Evolutionary conservation across 2,888 invertebrate genomes (phyloP), one percentile per base, ranked within the genome.

Genomic region (Drosophila rellima): DNA sequence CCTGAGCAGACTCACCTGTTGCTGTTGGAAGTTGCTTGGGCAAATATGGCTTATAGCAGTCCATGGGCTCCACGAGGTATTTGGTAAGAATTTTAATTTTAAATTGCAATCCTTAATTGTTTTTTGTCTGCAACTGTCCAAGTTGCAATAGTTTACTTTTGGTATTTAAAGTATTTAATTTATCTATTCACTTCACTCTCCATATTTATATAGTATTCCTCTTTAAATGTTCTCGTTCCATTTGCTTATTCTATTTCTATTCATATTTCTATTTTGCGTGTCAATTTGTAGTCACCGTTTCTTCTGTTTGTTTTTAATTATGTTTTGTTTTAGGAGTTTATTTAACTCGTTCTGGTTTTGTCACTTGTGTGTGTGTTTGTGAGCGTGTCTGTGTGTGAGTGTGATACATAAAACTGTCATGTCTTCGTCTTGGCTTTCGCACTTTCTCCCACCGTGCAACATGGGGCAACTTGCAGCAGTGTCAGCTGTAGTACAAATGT

Each of bases 401-500:
- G 55, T 44, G 18, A 54, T 42, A 18, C 17, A 75, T 77, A 63
- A 76, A 71, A 56, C 72, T 76, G 77, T 60, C 76, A 75, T 45
- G 66, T 48, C 54, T 61, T 55, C 29, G 63, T 52, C 51, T 62
- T 39, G 52, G 47, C 39, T 35, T 47, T 56, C 52, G 37, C 64
- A 52, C 72, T 64, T 69, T 55, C 48, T 17, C 47, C 40, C 40
- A 39, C 56, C 51, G 50, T 37, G 57, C 73, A 66, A 70, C 74
- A 80, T 80, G 80, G 23, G 54, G 66, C 63, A 66, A 39, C 37
- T 29, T 33, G 70, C 68, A 56, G 74, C 65, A 64, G 64, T 73
- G 78, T 84, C 82, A 78, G 71, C 74, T 63, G 70, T 74, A 66
- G 74, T 59, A 82, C 68, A 70, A 72, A 74, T 82, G 74, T 82